Percentiles rank a stretch among this genome's conserved stretches.
Evolutionary conservation across 1,140 invertebrate species (phyloP).

Genomic region (Luehdorfia chinensis): DNA sequence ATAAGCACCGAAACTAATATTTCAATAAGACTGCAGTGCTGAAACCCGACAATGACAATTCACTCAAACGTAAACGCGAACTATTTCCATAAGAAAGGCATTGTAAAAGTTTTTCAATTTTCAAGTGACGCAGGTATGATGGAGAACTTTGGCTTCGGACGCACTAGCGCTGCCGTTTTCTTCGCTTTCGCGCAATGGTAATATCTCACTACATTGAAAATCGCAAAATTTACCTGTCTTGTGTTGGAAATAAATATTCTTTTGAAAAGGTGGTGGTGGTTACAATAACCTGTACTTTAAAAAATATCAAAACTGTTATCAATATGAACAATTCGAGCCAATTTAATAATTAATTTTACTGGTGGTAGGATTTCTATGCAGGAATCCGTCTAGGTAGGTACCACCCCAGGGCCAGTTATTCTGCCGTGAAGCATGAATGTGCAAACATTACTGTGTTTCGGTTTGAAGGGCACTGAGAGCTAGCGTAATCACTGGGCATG

Average conservation of each 20-base stretch:
- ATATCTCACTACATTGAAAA: slow-evolving; percentile 14
- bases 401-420: too few relatives aligned
- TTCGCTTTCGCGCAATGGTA: slow-evolving; percentile 32
- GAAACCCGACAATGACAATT: slow-evolving; percentile 74
- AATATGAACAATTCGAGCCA: too few relatives aligned
- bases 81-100: slow-evolving; percentile 75
- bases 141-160: slow-evolving; percentile 66
- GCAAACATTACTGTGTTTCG: too few relatives aligned
- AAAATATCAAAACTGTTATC: too few relatives aligned
- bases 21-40: slow-evolving; percentile 50
- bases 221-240: not conserved
- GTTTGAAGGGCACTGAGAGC: too few relatives aligned
- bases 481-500: too few relatives aligned
- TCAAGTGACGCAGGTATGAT: slow-evolving; percentile 75
- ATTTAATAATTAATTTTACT: too few relatives aligned
- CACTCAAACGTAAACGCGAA: slow-evolving; percentile 72
- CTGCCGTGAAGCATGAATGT: too few relatives aligned
- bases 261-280: too few relatives aligned
- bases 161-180: slow-evolving; percentile 37
- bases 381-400: too few relatives aligned
- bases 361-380: too few relatives aligned
- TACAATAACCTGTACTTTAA: too few relatives aligned
- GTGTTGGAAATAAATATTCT: not conserved
- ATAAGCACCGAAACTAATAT: slow-evolving; percentile 45
- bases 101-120: slow-evolving; percentile 76